Evolutionary conservation across 2,797 vertebrate species (phyloP), one percentile per base, ranked within the genome.

Genomic region (Amazona ochrocephala): DNA sequence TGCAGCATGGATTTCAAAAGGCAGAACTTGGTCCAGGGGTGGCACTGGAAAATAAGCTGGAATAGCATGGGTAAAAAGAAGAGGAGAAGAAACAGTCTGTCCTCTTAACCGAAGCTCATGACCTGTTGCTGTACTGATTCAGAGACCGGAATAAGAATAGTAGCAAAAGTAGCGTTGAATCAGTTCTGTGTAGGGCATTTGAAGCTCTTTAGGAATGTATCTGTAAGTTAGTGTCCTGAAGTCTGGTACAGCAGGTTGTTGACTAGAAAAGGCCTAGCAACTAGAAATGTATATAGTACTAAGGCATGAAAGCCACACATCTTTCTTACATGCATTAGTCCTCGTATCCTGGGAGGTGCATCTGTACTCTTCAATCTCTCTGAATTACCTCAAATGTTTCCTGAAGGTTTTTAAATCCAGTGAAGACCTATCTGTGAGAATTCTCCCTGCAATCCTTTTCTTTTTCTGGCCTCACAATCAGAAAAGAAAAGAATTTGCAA

Each of bases 361-460:
- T 61, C 74, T 92, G 70, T 68, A 82, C 71, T 83, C 87, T 75
- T 96, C 93, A 89, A 89, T 95, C 76, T 94, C 54, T 66, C 37
- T 83, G 60, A 74, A 91, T 96, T 95, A 58, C 87, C 78, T 92
- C 77, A 83, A 87, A 88, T 71, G 67, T 95, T 96, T 97, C 90
- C 78, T 97, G 96, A 97, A 97, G 95, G 91, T 88, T 96, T 95
- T 96, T 80, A 94, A 97, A 96, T 93, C 89, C 93, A 95, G 88
- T 74, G 53, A 92, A 96, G 82, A 94, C 56, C 58, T 79, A 95
- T 91, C 94, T 88, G 86, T 77, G 51, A 72, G 80, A 94, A 90
- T 90, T 92, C 66, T 92, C 8, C 3, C 86, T 84, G 75, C 70
- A 93, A 77, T 83, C 66, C 66, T 94, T 95, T 95, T 85, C 64